Percentiles rank a stretch among this genome's conserved stretches.
Conservation (phyloP, 2,888 invertebrate genomes). For the Bellardia bayeri region DNA sequence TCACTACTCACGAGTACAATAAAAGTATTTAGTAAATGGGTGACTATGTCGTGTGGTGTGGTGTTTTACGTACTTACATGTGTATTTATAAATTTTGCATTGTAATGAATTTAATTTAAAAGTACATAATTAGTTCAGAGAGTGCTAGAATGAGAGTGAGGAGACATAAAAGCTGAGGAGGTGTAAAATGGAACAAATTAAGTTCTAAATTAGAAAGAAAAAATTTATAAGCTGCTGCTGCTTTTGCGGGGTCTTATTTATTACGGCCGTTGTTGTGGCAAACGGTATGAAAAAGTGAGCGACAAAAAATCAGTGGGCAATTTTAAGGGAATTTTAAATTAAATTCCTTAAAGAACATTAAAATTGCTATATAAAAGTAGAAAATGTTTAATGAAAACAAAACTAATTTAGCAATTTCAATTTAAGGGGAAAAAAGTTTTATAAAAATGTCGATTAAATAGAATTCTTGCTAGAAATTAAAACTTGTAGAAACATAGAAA, state of each 20-base stretch:
- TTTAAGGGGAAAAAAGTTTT: background rate
- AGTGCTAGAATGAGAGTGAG: background rate
- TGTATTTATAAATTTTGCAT: slow-evolving; percentile 31
- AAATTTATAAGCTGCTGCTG: background rate
- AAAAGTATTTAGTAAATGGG: slow-evolving; percentile 11
- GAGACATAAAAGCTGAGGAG: background rate
- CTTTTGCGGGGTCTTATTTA: background rate
- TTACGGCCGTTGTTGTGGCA: background rate
- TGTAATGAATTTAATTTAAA: slow-evolving; percentile 52
- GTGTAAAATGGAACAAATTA: slow-evolving; percentile 8
- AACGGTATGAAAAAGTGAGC: background rate
- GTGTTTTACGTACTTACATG: background rate
- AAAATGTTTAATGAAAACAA: background rate
- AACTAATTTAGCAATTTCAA: background rate
- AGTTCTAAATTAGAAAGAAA: slow-evolving; percentile 27
- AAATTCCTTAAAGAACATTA: background rate
- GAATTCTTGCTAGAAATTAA: too few relatives aligned
- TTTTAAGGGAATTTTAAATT: background rate
- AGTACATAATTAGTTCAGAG: slow-evolving; percentile 19
- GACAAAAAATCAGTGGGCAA: background rate
- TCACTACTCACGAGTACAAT: slow-evolving; percentile 25
- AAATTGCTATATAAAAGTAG: background rate
- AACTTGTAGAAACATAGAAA: background rate
- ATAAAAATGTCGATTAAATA: too few relatives aligned
- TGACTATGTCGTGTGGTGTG: background rate